Evolutionary conservation across 1,140 invertebrate genomes (phyloP).

Genomic region (Liolophura sinensis): DNA sequence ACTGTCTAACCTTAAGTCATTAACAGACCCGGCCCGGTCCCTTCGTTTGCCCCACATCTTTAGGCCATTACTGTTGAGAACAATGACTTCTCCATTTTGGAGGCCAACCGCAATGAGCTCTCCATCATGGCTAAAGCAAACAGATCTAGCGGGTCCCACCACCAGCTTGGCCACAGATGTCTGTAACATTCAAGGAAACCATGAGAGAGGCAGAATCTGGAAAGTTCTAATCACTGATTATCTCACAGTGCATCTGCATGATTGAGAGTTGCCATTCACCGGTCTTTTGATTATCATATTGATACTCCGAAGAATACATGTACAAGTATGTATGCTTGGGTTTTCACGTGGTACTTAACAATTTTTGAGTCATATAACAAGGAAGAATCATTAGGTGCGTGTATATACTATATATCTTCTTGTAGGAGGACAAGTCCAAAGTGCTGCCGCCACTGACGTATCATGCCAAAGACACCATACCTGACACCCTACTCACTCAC

Average conservation of each 20-base stretch:
- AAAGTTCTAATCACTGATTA: not conserved
- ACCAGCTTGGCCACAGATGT: slow-evolving; percentile 41
- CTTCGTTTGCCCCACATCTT: slow-evolving; percentile 47
- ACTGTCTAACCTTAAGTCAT: slow-evolving; percentile 46
- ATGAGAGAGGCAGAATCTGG: not conserved
- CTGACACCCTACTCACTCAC: no score
- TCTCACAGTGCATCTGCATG: not conserved
- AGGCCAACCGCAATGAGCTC: slow-evolving; percentile 56
- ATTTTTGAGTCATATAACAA: no score
- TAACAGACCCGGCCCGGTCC: slow-evolving; percentile 50
- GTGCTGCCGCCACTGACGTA: no score
- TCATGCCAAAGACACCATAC: no score
- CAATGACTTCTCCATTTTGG: slow-evolving; percentile 54
- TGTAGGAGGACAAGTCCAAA: no score
- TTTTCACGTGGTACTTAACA: no score
- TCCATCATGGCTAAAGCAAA: slow-evolving; percentile 51
- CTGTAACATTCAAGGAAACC: slow-evolving; percentile 26
- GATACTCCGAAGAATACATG: no score
- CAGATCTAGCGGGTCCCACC: slow-evolving; percentile 46
- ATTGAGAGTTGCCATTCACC: no score
- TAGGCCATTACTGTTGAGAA: slow-evolving; percentile 42
- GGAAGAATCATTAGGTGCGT: no score
- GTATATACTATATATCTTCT: not conserved
- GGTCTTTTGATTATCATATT: no score
- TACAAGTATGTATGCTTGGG: not conserved